These are phyloP conservation scores for Tapera naevia DNA, from an alignment of 2,797 vertebrate genomes.

Conservation along the genomic window DNA sequence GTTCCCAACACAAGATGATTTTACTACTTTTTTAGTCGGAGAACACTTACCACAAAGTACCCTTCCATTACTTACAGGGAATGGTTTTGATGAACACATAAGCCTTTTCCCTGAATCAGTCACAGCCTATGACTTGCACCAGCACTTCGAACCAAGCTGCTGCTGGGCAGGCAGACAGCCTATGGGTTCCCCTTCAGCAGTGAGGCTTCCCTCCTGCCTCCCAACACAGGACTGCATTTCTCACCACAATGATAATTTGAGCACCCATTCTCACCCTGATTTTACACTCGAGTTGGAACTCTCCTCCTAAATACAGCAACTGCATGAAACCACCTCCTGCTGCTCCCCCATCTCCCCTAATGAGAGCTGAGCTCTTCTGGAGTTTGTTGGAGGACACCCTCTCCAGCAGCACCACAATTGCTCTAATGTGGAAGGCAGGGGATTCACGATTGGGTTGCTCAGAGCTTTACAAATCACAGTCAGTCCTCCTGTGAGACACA, in stretches of 20 bases:
- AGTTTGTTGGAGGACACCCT: rapidly evolving
- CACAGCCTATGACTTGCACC: background rate
- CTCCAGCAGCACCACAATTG: background rate
- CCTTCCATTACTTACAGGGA: background rate
- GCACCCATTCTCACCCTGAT: background rate
- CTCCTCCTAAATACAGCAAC: rapidly evolving
- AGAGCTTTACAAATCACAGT: background rate
- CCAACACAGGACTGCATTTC: rapidly evolving
- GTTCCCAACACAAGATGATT: background rate
- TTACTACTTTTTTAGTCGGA: background rate
- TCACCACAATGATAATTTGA: rapidly evolving
- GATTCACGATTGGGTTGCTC: background rate
- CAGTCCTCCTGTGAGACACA: background rate
- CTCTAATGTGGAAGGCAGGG: background rate
- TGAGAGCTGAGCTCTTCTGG: rapidly evolving
- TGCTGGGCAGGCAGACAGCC: background rate
- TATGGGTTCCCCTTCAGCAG: background rate
- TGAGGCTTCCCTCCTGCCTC: background rate
- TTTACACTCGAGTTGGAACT: rapidly evolving
- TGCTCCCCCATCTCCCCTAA: background rate
- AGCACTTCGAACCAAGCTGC: background rate
- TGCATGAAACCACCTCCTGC: background rate
- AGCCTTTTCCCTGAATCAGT: background rate
- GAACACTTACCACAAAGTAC: background rate
- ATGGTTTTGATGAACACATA: background rate